phyloP scores from a whole-genome alignment of 2,888 invertebrate species.

The Cataglyphis altisquamis region DNA sequence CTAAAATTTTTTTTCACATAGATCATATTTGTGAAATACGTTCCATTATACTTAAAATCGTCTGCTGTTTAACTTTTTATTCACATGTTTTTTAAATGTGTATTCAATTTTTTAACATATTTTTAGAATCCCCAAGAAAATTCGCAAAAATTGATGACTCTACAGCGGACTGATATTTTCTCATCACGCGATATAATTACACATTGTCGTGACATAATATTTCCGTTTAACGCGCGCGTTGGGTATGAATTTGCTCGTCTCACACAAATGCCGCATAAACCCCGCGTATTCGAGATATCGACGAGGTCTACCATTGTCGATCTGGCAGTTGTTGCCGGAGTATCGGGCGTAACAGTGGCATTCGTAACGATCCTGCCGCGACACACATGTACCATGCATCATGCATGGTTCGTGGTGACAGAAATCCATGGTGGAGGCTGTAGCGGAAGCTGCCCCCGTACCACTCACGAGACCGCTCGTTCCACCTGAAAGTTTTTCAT shows the following conservation, averaged over 20 bases:
- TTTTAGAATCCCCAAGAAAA: not conserved
- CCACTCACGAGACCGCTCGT: conserved; percentile 76
- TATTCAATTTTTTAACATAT: not conserved
- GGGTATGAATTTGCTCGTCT: conserved; percentile 41
- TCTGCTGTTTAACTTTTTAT: not conserved
- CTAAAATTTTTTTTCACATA: not conserved
- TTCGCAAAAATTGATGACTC: not conserved
- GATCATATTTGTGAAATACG: not conserved
- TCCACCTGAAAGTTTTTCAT: conserved; percentile 82
- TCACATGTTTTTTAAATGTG: not conserved
- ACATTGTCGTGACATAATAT: conserved; percentile 13
- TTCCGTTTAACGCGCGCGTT: conserved; percentile 36
- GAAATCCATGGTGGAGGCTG: conserved; percentile 88
- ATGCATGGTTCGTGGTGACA: conserved; percentile 94
- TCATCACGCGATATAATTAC: conserved; percentile 5
- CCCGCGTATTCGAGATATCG: conserved; percentile 59
- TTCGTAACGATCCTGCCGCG: conserved; percentile 92
- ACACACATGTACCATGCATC: conserved; percentile 93
- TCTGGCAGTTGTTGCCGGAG: conserved; percentile 95
- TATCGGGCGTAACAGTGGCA: conserved; percentile 95
- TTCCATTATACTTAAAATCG: not conserved
- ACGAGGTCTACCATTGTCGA: conserved; percentile 88
- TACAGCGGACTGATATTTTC: not conserved
- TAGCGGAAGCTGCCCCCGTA: conserved; percentile 67
- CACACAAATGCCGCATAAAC: conserved; percentile 41